Evolutionary conservation across 2,797 vertebrate species (phyloP), one percentile per base, ranked within the genome.

Genomic region (Pseudotriccus pelzelni): DNA sequence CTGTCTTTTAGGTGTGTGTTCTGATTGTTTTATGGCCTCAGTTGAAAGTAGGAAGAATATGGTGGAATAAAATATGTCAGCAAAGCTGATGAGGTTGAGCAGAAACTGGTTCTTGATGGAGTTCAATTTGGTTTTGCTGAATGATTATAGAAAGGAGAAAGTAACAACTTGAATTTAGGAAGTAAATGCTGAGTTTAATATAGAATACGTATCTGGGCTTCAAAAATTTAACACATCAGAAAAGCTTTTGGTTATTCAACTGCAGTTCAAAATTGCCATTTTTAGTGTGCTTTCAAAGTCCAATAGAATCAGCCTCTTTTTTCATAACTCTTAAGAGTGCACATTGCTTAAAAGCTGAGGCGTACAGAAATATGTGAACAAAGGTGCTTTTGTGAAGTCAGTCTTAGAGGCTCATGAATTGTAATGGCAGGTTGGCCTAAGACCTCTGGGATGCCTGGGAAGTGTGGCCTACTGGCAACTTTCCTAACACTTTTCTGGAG

Each of bases 361-460:
- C 19, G 10, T 81, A 14, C 0, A 0, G 41, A 34, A 41, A 24
- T 43, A 10, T 1, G 4, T 76, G 37, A 37, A 12, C 0, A 3
- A 53, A 73, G 4, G 11, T 36, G 18, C 7, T 66, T 70, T 68
- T 72, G 16, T 47, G 30, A 68, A 72, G 47, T 23, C 41, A 39
- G 8, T 39, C 5, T 1, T 49, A 28, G 27, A 75, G 50, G 36
- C 22, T 12, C 2, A 0, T 25, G 3, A 34, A 4, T 12, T 14
- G 11, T 24, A 28, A 64, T 12, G 12, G 4, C 22, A 34, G n/a
- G 23, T 11, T 72, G 50, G 25, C 13, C 50, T 41, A 44, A 37
- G 34, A 47, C n/a, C 7, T 12, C 24, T 12, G 32, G 22, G 25
- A 0, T 49, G 14, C 46, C 19, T 75, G 46, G 53, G 32, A 70